These are phyloP conservation scores for Coluber constrictor DNA, from an alignment of 2,797 vertebrate species.

Conservation along the genomic window DNA sequence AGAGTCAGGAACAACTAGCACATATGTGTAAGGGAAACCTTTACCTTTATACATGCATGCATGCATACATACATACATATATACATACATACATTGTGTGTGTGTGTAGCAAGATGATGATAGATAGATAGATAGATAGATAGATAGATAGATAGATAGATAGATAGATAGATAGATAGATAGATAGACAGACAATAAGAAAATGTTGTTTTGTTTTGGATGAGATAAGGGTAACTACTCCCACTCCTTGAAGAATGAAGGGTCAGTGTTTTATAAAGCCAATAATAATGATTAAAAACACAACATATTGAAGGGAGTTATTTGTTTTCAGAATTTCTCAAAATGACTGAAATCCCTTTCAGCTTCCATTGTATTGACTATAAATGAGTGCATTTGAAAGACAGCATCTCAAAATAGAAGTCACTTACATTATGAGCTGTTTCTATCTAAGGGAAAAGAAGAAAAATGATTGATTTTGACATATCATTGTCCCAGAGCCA, in stretches of 20 bases:
- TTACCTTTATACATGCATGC: too few relatives aligned
- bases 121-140: too few relatives aligned
- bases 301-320: background rate
- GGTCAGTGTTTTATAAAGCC: background rate
- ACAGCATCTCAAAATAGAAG: background rate
- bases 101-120: too few relatives aligned
- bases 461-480: background rate
- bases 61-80: too few relatives aligned
- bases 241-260: background rate
- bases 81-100: too few relatives aligned
- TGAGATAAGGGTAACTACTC: background rate
- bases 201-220: background rate
- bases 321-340: background rate
- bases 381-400: background rate
- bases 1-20: too few relatives aligned
- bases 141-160: too few relatives aligned
- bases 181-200: background rate
- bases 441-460: background rate
- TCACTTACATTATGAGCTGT: background rate
- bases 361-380: background rate
- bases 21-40: too few relatives aligned
- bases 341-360: background rate
- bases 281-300: background rate
- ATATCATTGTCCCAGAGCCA: background rate
- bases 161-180: too few relatives aligned